Conservation (phyloP, 2,797 vertebrate species). For the Peromyscus attwateri region DNA sequence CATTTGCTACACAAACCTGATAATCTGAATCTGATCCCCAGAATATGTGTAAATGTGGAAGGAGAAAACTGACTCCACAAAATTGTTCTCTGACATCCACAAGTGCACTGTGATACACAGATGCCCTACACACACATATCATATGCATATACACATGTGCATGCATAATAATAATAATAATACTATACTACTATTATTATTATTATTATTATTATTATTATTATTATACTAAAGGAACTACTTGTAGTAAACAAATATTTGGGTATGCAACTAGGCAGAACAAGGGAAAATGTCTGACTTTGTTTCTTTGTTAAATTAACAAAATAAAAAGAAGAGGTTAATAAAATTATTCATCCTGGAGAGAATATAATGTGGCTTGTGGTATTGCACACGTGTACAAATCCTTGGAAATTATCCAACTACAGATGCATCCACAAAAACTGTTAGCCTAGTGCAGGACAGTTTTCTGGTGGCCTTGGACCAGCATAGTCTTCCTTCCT, state of each 20-base stretch:
- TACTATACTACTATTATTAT: no score
- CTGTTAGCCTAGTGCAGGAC: background rate
- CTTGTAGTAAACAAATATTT: background rate
- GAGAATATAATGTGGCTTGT: background rate
- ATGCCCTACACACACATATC: no score
- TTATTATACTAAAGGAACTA: no score
- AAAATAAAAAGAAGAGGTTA: background rate
- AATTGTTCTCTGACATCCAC: background rate
- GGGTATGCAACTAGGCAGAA: background rate
- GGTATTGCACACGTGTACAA: background rate
- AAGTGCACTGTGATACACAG: background rate
- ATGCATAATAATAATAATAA: background rate
- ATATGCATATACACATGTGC: no score
- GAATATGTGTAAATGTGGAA: background rate
- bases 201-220: no score
- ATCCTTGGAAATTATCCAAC: conserved; percentile 7
- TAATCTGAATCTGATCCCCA: background rate
- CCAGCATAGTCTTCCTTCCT: background rate
- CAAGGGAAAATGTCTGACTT: background rate
- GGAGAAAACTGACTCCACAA: background rate
- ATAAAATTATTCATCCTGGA: conserved; percentile 13
- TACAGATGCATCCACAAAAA: background rate
- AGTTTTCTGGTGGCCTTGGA: background rate
- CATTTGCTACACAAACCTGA: background rate
- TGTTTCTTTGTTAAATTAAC: conserved; percentile 50